Percentiles rank a stretch among this genome's conserved stretches.
Evolutionary conservation across 2,888 invertebrate species (phyloP).

Genomic region (Meganola albula): DNA sequence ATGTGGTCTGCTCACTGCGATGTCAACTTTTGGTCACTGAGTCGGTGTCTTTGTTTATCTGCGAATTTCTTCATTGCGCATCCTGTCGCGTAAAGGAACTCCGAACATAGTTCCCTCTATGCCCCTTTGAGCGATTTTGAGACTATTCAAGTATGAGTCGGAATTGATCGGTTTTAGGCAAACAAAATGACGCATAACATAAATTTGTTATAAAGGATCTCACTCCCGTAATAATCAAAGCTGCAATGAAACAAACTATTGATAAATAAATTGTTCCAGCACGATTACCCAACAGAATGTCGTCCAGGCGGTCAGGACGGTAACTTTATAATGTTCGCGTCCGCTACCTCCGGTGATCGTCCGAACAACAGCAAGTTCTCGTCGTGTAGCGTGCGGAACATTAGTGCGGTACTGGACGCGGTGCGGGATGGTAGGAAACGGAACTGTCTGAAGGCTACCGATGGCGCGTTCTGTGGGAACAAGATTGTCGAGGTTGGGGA

Average conservation of each 20-base stretch:
- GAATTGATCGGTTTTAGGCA: too few relatives aligned
- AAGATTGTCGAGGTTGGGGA: conserved; percentile 98
- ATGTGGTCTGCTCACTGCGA: too few relatives aligned
- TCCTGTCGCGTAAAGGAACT: too few relatives aligned
- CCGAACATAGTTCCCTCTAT: too few relatives aligned
- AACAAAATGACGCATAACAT: background rate
- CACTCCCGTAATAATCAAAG: too few relatives aligned
- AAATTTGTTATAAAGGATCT: background rate
- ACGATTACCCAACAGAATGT: conserved; percentile 94
- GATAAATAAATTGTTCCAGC: conserved; percentile 83
- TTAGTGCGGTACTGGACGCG: conserved; percentile 95
- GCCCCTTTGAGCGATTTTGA: too few relatives aligned
- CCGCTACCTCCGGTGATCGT: conserved; percentile 98
- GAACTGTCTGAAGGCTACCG: conserved; percentile 93
- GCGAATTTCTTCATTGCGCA: too few relatives aligned
- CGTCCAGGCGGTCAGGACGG: conserved; percentile 94
- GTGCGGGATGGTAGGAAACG: conserved; percentile 93
- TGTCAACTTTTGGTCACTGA: too few relatives aligned
- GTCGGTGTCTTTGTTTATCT: too few relatives aligned
- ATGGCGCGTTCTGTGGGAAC: conserved; percentile 99
- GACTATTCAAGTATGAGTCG: too few relatives aligned
- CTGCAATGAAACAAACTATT: too few relatives aligned
- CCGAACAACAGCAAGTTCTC: conserved; percentile 99
- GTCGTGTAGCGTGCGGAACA: conserved; percentile 95
- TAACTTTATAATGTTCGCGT: conserved; percentile 99